Percentiles rank a stretch among this genome's conserved stretches.
Evolutionary conservation across 1,140 invertebrate genomes (phyloP).

Genomic region (Akabosia matsudoensis): DNA sequence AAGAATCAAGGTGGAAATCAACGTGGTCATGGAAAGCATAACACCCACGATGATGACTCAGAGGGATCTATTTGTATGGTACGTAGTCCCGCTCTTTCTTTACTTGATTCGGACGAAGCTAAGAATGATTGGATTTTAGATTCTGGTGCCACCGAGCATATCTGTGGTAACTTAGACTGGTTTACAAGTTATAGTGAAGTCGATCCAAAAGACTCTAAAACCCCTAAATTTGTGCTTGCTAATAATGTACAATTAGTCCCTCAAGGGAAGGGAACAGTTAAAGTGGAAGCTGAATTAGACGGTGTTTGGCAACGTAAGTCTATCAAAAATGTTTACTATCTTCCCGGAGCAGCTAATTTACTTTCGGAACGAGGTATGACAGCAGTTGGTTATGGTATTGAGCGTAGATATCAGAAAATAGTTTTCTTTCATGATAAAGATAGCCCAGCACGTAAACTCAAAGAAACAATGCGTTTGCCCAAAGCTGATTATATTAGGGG

Average conservation of each 20-base stretch:
- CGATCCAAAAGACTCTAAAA: neutral
- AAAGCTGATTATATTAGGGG: neutral
- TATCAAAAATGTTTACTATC: neutral
- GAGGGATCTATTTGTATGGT: neutral
- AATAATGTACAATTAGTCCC: neutral
- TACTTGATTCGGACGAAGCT: neutral
- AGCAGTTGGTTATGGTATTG: neutral
- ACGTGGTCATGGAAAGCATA: too few species aligned
- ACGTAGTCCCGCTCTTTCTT: neutral
- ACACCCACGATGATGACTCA: neutral
- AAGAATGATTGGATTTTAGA: neutral
- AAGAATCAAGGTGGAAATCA: too few species aligned
- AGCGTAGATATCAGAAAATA: too few species aligned
- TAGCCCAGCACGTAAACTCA: neutral
- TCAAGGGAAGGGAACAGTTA: neutral
- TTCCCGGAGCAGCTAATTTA: conserved; percentile 27
- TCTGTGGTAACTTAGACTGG: neutral
- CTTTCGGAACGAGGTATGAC: conserved; percentile 24
- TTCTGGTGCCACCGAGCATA: neutral
- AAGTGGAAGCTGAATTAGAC: neutral
- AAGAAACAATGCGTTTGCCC: neutral
- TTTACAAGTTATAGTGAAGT: neutral
- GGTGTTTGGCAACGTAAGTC: neutral
- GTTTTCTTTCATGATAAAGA: too few species aligned
- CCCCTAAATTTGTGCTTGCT: too few species aligned